These are phyloP conservation scores for Cyrtonyx montezumae DNA, from an alignment of 2,113 vertebrate species.

Conservation along the genomic window DNA sequence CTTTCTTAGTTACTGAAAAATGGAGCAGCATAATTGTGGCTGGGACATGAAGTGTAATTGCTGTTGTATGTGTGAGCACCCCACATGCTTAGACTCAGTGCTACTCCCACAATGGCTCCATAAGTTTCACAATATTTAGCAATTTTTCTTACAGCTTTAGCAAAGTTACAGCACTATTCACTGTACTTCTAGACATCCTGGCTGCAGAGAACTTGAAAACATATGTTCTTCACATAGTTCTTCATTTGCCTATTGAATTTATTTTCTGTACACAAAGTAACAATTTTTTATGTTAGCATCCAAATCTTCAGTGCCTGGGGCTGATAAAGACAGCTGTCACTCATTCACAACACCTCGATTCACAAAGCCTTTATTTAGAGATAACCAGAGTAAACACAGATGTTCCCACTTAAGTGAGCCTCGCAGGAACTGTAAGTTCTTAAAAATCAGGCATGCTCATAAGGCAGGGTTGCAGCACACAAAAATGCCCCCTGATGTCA, in stretches of 20 bases:
- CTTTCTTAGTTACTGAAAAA: conserved; percentile 21
- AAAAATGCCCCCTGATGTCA: not conserved
- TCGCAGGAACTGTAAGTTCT: not conserved
- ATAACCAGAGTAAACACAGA: not conserved
- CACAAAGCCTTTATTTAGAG: not conserved
- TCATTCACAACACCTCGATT: not conserved
- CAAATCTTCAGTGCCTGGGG: not conserved
- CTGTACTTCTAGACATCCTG: not conserved
- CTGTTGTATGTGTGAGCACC: not conserved
- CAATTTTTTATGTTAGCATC: not conserved
- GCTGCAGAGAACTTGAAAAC: conserved; percentile 1
- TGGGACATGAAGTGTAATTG: not conserved
- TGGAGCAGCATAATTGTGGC: not conserved
- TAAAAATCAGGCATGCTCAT: not conserved
- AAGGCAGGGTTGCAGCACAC: not conserved
- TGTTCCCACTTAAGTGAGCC: not conserved
- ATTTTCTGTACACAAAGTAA: not conserved
- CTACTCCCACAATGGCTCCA: not conserved
- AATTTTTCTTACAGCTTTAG: not conserved
- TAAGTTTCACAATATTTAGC: not conserved
- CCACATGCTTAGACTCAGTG: not conserved
- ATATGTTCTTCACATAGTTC: not conserved
- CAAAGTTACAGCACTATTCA: not conserved
- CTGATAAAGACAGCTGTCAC: not conserved
- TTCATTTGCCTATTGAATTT: not conserved